A percentile compares a stretch with the other conserved stretches of the same genome.
Conservation (phyloP, 2,888 invertebrate genomes). For the Silvanus unidentatus region DNA sequence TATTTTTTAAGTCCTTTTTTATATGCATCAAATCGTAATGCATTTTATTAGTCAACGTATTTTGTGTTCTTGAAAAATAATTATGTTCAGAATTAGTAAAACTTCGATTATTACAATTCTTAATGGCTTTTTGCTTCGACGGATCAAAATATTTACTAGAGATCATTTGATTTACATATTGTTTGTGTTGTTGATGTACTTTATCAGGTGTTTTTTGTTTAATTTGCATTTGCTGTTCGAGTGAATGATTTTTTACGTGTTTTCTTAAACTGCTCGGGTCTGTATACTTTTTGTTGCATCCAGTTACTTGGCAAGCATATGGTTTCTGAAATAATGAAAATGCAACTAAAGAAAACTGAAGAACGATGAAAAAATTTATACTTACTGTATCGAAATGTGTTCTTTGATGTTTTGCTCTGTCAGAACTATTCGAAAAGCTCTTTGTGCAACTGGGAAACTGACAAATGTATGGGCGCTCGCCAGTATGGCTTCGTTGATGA, state of each 20-base stretch:
- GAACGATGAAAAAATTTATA: not conserved
- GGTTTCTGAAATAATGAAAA: conserved; percentile 64
- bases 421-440: conserved; percentile 97
- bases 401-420: conserved; percentile 96
- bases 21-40: conserved; percentile 28
- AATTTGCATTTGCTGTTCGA: conserved; percentile 42
- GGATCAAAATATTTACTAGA: conserved; percentile 30
- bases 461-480: conserved; percentile 93
- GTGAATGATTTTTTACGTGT: conserved; percentile 78
- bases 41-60: conserved; percentile 15
- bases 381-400: conserved; percentile 97
- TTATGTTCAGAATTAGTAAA: conserved; percentile 30
- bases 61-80: conserved; percentile 24
- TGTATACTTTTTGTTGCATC: conserved; percentile 87
- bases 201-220: conserved; percentile 33
- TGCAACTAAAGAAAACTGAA: not conserved
- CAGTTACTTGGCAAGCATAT: conserved; percentile 81
- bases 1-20: conserved; percentile 44
- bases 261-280: conserved; percentile 90
- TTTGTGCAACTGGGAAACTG: conserved; percentile 89
- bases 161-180: conserved; percentile 7
- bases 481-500: conserved; percentile 91
- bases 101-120: conserved; percentile 8
- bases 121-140: conserved; percentile 29
- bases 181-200: conserved; percentile 5